Percentiles rank a stretch among this genome's conserved stretches.
These are phyloP conservation scores for Enteromius anoplus DNA, from an alignment of 2,797 vertebrate species.

Conservation along the genomic window DNA sequence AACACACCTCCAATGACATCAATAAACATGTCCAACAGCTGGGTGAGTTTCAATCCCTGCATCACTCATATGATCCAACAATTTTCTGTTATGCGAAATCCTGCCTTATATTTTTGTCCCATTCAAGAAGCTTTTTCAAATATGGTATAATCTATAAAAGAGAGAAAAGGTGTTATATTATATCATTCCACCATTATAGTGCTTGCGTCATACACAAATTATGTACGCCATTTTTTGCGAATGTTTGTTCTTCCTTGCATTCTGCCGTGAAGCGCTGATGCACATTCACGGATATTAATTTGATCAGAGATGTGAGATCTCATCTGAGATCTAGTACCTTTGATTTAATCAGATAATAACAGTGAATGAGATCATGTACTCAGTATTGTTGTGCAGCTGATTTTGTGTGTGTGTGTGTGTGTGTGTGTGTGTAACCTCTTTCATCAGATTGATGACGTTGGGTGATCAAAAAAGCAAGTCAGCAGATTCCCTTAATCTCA, in stretches of 20 bases:
- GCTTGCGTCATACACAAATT: background rate
- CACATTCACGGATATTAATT: background rate
- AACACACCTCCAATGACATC: background rate
- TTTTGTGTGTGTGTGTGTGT: background rate
- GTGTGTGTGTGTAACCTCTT: background rate
- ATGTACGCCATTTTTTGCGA: background rate
- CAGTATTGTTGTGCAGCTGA: background rate
- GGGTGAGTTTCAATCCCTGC: background rate
- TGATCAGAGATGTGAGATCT: background rate
- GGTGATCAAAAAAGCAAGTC: constrained; percentile 20
- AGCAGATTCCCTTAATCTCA: constrained; percentile 1
- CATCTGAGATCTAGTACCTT: background rate
- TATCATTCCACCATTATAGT: background rate
- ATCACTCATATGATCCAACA: background rate
- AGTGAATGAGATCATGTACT: constrained; percentile 4
- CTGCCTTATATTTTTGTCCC: background rate
- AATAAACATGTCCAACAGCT: background rate
- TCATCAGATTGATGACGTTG: constrained; percentile 12
- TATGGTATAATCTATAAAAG: background rate
- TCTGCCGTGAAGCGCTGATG: background rate
- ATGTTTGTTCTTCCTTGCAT: background rate
- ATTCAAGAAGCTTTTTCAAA: background rate
- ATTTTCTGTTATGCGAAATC: background rate
- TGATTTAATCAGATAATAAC: background rate
- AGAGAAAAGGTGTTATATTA: background rate